Percentiles rank a stretch among this genome's conserved stretches.
phyloP scores from a whole-genome alignment of 2,797 vertebrate genomes.

The Semotilus atromaculatus region DNA sequence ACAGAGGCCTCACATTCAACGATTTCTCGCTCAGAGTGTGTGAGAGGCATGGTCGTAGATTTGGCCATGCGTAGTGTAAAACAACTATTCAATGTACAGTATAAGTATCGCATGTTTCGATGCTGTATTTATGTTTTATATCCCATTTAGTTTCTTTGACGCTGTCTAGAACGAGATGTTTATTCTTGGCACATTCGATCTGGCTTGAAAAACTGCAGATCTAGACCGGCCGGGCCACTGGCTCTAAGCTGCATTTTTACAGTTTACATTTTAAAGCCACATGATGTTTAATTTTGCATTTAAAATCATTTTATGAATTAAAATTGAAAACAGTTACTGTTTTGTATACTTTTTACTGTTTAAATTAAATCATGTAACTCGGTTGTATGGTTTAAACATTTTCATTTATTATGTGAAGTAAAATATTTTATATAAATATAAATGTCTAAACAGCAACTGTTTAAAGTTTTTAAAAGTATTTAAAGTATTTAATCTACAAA shows the following conservation, averaged over 20 bases:
- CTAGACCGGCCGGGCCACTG: background rate
- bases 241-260: background rate
- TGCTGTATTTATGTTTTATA: constrained; percentile 12
- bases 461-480: background rate
- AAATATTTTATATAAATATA: background rate
- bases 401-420: constrained; percentile 3
- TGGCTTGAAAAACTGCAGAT: background rate
- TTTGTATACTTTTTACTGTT: constrained; percentile 33
- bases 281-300: constrained; percentile 20
- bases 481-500: background rate
- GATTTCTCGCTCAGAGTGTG: background rate
- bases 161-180: background rate
- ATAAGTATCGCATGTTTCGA: background rate
- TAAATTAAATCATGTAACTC: background rate
- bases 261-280: constrained; percentile 31
- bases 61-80: background rate
- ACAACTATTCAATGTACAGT: background rate
- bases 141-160: background rate
- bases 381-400: background rate
- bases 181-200: background rate
- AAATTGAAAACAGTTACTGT: constrained; percentile 20
- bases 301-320: background rate
- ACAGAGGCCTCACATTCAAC: constrained; percentile 16
- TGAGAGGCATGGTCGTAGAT: constrained; percentile 6
- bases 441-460: background rate